phyloP scores from a whole-genome alignment of 2,888 invertebrate species.

The Pteria penguin region DNA sequence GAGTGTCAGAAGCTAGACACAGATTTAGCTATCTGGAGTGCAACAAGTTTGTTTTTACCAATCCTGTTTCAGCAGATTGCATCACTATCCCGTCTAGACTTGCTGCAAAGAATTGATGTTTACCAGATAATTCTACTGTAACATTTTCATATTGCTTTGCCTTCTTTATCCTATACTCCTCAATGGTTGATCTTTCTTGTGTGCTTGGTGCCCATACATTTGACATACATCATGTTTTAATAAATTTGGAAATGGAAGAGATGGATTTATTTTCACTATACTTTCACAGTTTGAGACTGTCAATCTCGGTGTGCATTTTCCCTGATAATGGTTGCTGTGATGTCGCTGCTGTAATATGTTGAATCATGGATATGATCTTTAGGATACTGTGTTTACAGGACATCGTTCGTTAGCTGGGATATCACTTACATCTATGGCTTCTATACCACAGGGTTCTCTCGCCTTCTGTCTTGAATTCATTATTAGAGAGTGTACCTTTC shows the following conservation, averaged over 20 bases:
- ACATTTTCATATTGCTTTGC: background rate
- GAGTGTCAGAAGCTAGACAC: background rate
- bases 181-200: conserved; percentile 8
- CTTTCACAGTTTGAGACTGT: background rate
- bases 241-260: background rate
- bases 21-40: background rate
- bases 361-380: background rate
- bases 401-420: background rate
- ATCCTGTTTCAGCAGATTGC: background rate
- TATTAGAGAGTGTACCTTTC: background rate
- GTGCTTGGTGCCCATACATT: background rate
- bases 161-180: background rate
- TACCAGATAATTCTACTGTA: background rate
- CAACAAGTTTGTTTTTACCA: background rate
- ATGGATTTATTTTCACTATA: background rate
- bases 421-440: background rate
- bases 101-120: background rate
- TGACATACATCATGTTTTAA: background rate
- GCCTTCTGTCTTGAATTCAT: background rate
- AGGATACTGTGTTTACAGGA: background rate
- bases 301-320: background rate
- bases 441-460: background rate
- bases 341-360: background rate
- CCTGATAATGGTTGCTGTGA: background rate
- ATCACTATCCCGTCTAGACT: conserved; percentile 4